These are phyloP conservation scores for Numenius arquata DNA, from an alignment of 2,113 vertebrate species.

Conservation along the genomic window DNA sequence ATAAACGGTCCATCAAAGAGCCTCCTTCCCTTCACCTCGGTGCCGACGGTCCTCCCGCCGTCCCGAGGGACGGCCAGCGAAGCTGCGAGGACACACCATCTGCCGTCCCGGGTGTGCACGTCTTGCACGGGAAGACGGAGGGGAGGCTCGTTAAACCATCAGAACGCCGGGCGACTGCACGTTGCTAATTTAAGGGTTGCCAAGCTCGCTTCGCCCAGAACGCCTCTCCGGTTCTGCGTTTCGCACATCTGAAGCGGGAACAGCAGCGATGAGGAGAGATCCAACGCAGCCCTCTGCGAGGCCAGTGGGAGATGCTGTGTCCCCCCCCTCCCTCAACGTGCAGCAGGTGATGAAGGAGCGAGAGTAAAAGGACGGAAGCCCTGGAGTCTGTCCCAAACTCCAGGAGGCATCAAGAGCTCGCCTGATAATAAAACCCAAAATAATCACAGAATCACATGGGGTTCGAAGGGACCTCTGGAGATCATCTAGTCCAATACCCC, in stretches of 20 bases:
- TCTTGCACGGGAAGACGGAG: background rate
- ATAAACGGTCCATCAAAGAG: background rate
- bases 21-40: background rate
- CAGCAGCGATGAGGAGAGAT: background rate
- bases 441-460: background rate
- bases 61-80: fast-evolving
- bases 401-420: background rate
- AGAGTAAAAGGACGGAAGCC: background rate
- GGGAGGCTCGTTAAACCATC: background rate
- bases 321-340: background rate
- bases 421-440: background rate
- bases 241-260: background rate
- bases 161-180: background rate
- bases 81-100: background rate
- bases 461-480: no score
- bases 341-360: background rate
- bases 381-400: background rate
- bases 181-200: constrained; percentile 4
- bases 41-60: background rate
- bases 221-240: background rate
- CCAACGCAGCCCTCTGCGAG: background rate
- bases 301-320: background rate
- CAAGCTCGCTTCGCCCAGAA: background rate
- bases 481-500: no score
- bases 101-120: fast-evolving